Evolutionary conservation across 2,888 invertebrate genomes (phyloP).

Genomic region (Tyria jacobaeae): DNA sequence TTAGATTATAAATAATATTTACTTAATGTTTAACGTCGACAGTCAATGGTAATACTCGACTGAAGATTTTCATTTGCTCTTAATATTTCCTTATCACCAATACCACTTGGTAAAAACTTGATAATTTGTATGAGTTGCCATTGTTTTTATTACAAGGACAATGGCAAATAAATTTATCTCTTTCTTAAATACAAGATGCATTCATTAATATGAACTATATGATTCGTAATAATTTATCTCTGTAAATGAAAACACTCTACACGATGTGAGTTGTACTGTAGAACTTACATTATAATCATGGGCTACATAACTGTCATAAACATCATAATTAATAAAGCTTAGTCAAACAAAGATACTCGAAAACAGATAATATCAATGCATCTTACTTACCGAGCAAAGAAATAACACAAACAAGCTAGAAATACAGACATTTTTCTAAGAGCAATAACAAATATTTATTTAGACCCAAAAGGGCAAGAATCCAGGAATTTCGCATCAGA

Average conservation of each 20-base stretch:
- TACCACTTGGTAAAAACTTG: no score
- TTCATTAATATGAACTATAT: neutral
- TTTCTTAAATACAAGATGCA: neutral
- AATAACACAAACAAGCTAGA: conserved; percentile 42
- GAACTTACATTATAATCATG: neutral
- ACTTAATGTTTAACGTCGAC: no score
- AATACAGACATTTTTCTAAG: conserved; percentile 33
- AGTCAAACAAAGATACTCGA: neutral
- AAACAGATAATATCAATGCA: conserved; percentile 10
- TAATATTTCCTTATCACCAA: no score
- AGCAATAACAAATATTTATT: conserved; percentile 50
- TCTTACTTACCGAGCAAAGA: conserved; percentile 10
- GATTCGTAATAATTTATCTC: neutral
- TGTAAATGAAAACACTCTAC: neutral
- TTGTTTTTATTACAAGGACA: neutral
- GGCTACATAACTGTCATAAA: neutral
- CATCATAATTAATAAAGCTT: conserved; percentile 1
- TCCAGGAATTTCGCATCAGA: conserved; percentile 20
- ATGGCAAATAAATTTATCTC: neutral
- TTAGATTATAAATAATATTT: no score
- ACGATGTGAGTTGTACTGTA: neutral
- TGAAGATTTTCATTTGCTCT: no score
- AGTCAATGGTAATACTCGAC: no score
- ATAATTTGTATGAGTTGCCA: no score
- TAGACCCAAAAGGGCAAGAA: conserved; percentile 36